A percentile compares a stretch with the other conserved stretches of the same genome.
These are phyloP conservation scores for Cydia amplana DNA, from an alignment of 1,140 invertebrate species.

Conservation along the genomic window DNA sequence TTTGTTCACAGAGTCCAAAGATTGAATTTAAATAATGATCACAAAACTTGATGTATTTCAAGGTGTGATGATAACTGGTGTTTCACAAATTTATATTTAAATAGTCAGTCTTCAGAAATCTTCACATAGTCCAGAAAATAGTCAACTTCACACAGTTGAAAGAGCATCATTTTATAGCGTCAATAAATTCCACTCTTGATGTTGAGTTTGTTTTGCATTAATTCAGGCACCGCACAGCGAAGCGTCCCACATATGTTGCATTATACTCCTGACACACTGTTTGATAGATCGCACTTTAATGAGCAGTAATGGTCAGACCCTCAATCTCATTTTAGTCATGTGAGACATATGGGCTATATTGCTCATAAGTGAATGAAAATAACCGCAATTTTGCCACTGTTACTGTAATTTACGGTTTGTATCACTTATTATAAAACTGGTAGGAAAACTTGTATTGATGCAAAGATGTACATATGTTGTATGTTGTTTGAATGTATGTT, in stretches of 20 bases:
- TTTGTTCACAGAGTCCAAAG: no score
- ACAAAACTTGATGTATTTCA: no score
- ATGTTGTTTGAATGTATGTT: neutral
- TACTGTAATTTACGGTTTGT: neutral
- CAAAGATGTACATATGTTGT: neutral
- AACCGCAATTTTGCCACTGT: no score
- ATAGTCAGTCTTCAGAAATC: no score
- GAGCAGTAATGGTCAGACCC: neutral
- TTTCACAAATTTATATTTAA: no score
- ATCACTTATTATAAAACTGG: neutral
- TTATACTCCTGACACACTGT: neutral
- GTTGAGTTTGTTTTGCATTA: neutral
- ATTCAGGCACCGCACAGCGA: neutral
- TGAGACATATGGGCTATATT: neutral
- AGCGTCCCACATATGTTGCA: neutral
- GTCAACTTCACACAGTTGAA: no score
- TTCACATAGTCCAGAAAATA: no score
- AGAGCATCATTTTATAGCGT: no score
- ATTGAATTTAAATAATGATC: no score
- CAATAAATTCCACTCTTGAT: no score
- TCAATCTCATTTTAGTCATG: slow-evolving; percentile 1
- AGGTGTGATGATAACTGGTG: no score
- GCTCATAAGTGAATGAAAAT: no score
- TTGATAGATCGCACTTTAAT: neutral
- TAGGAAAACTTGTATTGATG: neutral